These are phyloP conservation scores for Tenthredo mesomela DNA, from an alignment of 2,888 invertebrate species.

Conservation along the genomic window DNA sequence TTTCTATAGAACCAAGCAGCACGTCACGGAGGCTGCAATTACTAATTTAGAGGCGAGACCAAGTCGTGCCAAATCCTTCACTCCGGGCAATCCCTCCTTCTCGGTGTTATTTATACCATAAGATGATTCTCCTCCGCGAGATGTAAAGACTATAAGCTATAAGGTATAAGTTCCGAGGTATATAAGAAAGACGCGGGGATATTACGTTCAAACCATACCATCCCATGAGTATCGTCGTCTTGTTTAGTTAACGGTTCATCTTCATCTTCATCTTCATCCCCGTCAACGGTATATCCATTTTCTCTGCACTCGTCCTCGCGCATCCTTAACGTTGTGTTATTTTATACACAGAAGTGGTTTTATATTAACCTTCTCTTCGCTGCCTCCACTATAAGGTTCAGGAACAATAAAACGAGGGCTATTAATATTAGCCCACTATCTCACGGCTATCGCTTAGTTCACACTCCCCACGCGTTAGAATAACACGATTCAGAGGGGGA, in stretches of 20 bases:
- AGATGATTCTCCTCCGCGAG: not conserved
- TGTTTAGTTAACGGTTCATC: constrained; percentile 25
- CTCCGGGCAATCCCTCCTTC: constrained; percentile 68
- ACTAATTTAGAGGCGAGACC: constrained; percentile 77
- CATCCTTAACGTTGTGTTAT: not conserved
- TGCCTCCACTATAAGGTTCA: constrained; percentile 36
- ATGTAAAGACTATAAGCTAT: not conserved
- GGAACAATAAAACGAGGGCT: constrained; percentile 70
- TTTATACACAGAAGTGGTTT: constrained; percentile 41
- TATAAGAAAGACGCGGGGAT: not conserved
- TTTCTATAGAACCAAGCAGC: constrained; percentile 68
- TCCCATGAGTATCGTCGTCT: not conserved
- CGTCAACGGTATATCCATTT: constrained; percentile 3
- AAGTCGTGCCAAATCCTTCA: constrained; percentile 74
- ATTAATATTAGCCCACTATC: constrained; percentile 73
- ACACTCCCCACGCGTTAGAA: constrained; percentile 73
- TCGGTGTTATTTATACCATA: constrained; percentile 62
- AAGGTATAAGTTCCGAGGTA: not conserved
- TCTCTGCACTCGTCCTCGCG: not conserved
- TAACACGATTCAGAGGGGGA: constrained; percentile 72
- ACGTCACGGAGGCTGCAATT: constrained; percentile 76
- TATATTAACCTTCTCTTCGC: constrained; percentile 21
- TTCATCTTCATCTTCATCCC: constrained; percentile 6
- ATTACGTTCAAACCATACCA: not conserved
- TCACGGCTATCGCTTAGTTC: constrained; percentile 71